These are phyloP conservation scores for Xestia rhomboidea DNA, from an alignment of 2,888 invertebrate species.

Conservation along the genomic window DNA sequence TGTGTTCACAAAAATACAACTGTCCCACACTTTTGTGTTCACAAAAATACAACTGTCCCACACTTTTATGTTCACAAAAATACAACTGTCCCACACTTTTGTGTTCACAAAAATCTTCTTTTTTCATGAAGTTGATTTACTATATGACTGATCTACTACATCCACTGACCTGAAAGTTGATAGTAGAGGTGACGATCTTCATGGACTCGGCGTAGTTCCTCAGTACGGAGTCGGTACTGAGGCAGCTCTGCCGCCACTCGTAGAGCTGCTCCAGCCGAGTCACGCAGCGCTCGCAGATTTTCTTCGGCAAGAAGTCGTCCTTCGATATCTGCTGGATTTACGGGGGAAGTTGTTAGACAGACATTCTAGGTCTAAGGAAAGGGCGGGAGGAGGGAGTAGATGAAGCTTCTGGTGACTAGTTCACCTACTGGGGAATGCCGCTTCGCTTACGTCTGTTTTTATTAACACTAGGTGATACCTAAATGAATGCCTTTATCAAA, in stretches of 20 bases:
- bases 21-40: not conserved
- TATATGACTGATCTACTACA: not conserved
- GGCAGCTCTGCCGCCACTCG: slow-evolving; percentile 92
- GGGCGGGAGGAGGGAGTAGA: no score
- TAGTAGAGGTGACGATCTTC: slow-evolving; percentile 92
- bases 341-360: slow-evolving; percentile 54
- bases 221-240: slow-evolving; percentile 92
- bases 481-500: not conserved
- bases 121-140: not conserved
- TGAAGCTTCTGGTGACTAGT: not conserved
- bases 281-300: slow-evolving; percentile 93
- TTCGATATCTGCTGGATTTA: slow-evolving; percentile 92
- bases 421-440: not conserved
- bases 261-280: slow-evolving; percentile 92
- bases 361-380: not conserved
- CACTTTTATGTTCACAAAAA: no score
- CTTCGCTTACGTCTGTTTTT: not conserved
- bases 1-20: not conserved
- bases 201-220: slow-evolving; percentile 93
- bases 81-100: not conserved
- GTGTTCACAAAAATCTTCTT: not conserved
- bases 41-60: not conserved
- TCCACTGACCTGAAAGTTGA: slow-evolving; percentile 91
- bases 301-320: slow-evolving; percentile 93
- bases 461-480: not conserved